These are phyloP conservation scores for Botia almorhae DNA, from an alignment of 2,797 vertebrate genomes.

Conservation along the genomic window DNA sequence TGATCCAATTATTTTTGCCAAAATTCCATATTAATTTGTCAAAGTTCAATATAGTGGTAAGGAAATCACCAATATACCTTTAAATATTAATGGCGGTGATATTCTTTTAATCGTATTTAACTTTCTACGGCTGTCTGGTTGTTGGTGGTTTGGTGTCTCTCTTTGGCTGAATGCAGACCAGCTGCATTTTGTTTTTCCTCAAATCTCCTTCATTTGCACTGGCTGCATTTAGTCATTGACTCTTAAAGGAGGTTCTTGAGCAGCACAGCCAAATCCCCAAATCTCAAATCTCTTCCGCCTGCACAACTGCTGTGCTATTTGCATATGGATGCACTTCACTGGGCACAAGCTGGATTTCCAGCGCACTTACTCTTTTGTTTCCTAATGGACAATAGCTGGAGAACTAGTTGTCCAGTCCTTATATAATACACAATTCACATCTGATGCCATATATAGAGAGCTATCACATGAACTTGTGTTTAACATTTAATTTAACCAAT, in stretches of 20 bases:
- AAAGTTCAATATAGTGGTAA: not conserved
- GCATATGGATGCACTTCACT: slow-evolving; percentile 46
- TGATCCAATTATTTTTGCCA: not conserved
- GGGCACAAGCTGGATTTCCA: not conserved
- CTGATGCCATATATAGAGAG: too few relatives aligned
- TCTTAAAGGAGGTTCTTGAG: slow-evolving; percentile 38
- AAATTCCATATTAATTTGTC: too few relatives aligned
- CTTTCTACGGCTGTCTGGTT: slow-evolving; percentile 63
- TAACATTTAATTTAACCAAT: too few relatives aligned
- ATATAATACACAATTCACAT: not conserved
- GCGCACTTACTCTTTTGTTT: not conserved
- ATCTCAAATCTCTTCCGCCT: slow-evolving; percentile 35
- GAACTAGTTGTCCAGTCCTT: slow-evolving; percentile 32
- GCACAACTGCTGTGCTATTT: slow-evolving; percentile 34
- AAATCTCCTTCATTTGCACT: slow-evolving; percentile 55
- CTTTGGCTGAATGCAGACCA: slow-evolving; percentile 62
- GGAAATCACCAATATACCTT: too few relatives aligned
- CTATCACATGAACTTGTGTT: too few relatives aligned
- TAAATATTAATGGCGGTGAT: too few relatives aligned
- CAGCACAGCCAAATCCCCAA: slow-evolving; percentile 37
- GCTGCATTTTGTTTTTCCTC: slow-evolving; percentile 72
- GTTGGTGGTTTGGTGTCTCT: slow-evolving; percentile 65
- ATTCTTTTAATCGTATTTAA: slow-evolving; percentile 9
- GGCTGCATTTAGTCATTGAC: slow-evolving; percentile 70
- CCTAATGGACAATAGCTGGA: slow-evolving; percentile 32